These are phyloP conservation scores for Ophion ventricosus DNA, from an alignment of 2,888 invertebrate species.

Conservation along the genomic window DNA sequence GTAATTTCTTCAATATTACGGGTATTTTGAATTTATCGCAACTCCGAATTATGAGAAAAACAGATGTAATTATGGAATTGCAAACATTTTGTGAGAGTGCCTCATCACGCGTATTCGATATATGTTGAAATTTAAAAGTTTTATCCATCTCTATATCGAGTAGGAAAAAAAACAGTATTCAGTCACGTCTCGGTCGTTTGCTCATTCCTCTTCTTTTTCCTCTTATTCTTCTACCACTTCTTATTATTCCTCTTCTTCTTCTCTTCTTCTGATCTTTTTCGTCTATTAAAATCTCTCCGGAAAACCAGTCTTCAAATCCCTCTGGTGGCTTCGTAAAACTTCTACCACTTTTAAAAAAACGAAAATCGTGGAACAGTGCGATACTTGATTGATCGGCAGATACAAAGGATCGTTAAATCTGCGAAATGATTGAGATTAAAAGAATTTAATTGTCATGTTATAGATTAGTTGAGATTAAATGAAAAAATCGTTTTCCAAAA, in stretches of 20 bases:
- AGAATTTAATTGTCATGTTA: not conserved
- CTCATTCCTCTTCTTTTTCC: slow-evolving; percentile 18
- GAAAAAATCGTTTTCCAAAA: not conserved
- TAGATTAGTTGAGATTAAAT: not conserved
- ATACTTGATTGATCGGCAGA: slow-evolving; percentile 1
- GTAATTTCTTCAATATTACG: not conserved
- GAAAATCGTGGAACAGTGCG: slow-evolving; percentile 18
- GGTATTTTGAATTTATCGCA: not conserved
- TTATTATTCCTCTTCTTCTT: slow-evolving; percentile 8
- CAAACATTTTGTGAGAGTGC: not conserved
- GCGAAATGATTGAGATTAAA: slow-evolving; percentile 12
- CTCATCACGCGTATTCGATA: slow-evolving; percentile 1
- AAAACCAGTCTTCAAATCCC: slow-evolving; percentile 20
- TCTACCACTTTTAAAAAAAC: slow-evolving; percentile 29
- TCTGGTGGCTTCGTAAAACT: slow-evolving; percentile 21
- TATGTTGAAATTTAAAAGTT: slow-evolving; percentile 39
- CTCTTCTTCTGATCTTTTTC: not conserved
- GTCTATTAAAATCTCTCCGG: slow-evolving; percentile 1
- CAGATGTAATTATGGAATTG: not conserved
- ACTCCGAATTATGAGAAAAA: not conserved
- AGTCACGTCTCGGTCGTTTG: slow-evolving; percentile 12
- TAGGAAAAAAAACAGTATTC: slow-evolving; percentile 14
- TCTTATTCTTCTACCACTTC: not conserved
- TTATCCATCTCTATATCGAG: slow-evolving; percentile 15
- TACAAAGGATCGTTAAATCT: slow-evolving; percentile 4